Percentiles rank a stretch among this genome's conserved stretches.
These are phyloP conservation scores for Napeogenes sylphis DNA, from an alignment of 2,888 invertebrate species.

Conservation along the genomic window DNA sequence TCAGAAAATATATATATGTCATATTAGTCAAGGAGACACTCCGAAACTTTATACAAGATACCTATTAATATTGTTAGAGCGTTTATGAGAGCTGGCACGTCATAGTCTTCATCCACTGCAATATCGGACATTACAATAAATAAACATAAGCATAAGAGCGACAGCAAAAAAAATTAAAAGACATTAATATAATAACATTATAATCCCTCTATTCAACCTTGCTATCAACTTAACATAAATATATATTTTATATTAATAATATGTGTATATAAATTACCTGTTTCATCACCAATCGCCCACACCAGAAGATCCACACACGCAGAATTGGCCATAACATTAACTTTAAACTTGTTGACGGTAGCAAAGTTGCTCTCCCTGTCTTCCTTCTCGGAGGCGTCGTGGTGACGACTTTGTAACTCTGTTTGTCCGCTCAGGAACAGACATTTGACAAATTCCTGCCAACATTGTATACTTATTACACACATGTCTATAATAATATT, in stretches of 20 bases:
- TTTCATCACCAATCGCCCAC: constrained; percentile 98
- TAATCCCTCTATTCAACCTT: not conserved
- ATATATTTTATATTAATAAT: constrained; percentile 8
- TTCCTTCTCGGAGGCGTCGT: constrained; percentile 89
- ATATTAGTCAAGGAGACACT: constrained; percentile 52
- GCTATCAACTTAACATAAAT: constrained; percentile 1
- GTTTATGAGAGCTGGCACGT: constrained; percentile 84
- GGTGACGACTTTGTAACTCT: constrained; percentile 90
- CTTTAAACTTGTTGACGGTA: constrained; percentile 92
- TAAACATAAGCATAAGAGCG: not conserved
- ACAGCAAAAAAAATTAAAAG: constrained; percentile 21
- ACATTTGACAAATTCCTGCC: constrained; percentile 89
- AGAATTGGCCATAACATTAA: constrained; percentile 97
- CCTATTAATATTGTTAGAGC: constrained; percentile 84
- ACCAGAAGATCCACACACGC: constrained; percentile 98
- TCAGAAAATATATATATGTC: not conserved
- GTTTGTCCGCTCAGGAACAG: constrained; percentile 95
- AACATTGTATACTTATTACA: constrained; percentile 14
- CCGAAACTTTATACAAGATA: constrained; percentile 60
- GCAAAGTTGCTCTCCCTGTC: constrained; percentile 88
- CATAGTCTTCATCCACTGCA: constrained; percentile 85
- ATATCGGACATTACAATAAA: constrained; percentile 40
- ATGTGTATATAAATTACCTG: constrained; percentile 77
- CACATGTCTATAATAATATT: not conserved
- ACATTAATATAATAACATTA: constrained; percentile 14